Conservation (phyloP, 2,888 invertebrate genomes). For the Hesperia comma region DNA sequence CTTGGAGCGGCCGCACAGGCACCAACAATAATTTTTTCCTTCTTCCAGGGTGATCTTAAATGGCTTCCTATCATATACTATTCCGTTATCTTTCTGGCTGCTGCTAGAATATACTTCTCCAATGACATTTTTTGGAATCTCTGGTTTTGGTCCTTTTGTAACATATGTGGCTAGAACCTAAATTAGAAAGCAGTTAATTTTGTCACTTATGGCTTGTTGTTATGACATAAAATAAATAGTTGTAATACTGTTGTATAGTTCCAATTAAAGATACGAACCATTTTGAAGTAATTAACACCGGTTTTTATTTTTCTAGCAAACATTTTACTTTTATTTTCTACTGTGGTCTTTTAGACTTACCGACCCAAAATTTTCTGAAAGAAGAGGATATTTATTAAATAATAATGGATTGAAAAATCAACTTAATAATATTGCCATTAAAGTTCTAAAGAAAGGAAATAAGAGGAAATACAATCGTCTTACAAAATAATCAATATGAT, state of each 20-base stretch:
- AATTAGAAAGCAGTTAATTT: slow-evolving; percentile 32
- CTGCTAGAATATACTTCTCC: slow-evolving; percentile 84
- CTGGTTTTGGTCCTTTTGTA: slow-evolving; percentile 72
- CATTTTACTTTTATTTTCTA: not conserved
- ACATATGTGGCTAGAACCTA: slow-evolving; percentile 61
- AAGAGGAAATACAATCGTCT: no score
- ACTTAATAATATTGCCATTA: no score
- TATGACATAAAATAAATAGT: no score
- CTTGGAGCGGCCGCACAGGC: slow-evolving; percentile 96
- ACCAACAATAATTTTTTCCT: slow-evolving; percentile 94
- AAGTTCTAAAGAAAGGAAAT: no score
- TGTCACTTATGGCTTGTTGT: no score
- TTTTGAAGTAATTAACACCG: slow-evolving; percentile 27
- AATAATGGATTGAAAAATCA: no score
- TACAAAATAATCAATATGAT: no score
- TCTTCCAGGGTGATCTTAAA: slow-evolving; percentile 89
- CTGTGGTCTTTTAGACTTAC: no score
- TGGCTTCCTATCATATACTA: slow-evolving; percentile 94
- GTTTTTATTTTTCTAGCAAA: slow-evolving; percentile 9
- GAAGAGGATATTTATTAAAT: no score
- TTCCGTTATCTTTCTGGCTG: slow-evolving; percentile 88
- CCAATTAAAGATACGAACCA: slow-evolving; percentile 32
- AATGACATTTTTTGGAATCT: slow-evolving; percentile 87
- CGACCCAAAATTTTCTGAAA: no score
- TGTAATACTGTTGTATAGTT: no score